Evolutionary conservation across 2,888 invertebrate species (phyloP).

Genomic region (Chironomus tentans): DNA sequence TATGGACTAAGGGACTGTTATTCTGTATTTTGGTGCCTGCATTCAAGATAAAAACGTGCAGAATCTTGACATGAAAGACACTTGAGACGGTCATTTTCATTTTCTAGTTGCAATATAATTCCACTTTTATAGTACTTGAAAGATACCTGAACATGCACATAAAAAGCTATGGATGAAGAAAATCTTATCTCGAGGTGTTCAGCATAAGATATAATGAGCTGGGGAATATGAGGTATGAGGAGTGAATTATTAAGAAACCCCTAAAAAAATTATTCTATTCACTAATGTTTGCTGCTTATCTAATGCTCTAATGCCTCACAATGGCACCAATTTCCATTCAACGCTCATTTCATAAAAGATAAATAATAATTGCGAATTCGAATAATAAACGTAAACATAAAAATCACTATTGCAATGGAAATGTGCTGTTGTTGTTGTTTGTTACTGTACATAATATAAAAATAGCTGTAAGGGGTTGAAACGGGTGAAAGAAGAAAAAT

Average conservation of each 20-base stretch:
- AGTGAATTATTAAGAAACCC: slow-evolving; percentile 19
- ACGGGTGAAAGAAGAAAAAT: background rate
- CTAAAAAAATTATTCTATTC: background rate
- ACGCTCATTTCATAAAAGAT: slow-evolving; percentile 24
- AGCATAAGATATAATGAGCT: background rate
- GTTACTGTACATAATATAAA: background rate
- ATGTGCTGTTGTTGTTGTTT: background rate
- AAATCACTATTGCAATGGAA: slow-evolving; percentile 5
- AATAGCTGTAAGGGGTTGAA: slow-evolving; percentile 20
- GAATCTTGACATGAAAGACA: background rate
- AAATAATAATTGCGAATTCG: slow-evolving; percentile 26
- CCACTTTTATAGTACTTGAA: background rate
- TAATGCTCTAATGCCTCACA: slow-evolving; percentile 13
- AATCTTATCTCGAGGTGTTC: background rate
- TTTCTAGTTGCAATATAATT: background rate
- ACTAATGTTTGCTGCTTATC: slow-evolving; percentile 13
- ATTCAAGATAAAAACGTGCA: background rate
- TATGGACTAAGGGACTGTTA: too few relatives aligned
- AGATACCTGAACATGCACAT: slow-evolving; percentile 6
- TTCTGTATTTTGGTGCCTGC: background rate
- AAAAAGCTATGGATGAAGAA: background rate
- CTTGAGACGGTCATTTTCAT: background rate
- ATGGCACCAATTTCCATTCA: slow-evolving; percentile 24
- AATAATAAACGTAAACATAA: slow-evolving; percentile 25
- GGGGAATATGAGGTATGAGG: background rate